These are phyloP conservation scores for Blera fallax DNA, from an alignment of 2,888 invertebrate species.

Conservation along the genomic window DNA sequence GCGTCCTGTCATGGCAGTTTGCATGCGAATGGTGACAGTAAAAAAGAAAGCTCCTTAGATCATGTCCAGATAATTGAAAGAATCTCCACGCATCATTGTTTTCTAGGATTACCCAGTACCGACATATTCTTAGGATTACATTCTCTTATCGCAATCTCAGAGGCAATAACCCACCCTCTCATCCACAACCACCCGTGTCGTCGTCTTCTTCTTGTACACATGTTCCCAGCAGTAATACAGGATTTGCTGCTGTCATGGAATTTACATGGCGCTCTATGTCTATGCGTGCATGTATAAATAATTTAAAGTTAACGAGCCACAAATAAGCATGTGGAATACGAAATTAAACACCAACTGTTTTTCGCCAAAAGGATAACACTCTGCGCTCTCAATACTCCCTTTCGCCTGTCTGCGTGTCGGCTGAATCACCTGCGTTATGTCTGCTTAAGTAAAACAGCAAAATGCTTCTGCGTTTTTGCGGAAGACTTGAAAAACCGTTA, in stretches of 20 bases:
- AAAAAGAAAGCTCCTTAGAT: slow-evolving; percentile 24
- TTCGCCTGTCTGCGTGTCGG: neutral
- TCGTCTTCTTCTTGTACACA: neutral
- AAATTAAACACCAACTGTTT: slow-evolving; percentile 43
- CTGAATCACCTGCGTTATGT: slow-evolving; percentile 10
- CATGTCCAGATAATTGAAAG: slow-evolving; percentile 57
- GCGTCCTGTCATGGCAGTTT: neutral
- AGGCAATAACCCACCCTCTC: slow-evolving; percentile 9
- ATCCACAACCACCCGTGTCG: neutral
- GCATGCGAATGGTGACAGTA: slow-evolving; percentile 10
- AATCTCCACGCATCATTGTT: slow-evolving; percentile 44
- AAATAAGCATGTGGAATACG: slow-evolving; percentile 54
- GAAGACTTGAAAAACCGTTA: neutral
- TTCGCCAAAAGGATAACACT: slow-evolving; percentile 13
- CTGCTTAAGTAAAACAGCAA: neutral
- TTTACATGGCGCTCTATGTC: slow-evolving; percentile 16
- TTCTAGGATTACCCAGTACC: slow-evolving; percentile 14
- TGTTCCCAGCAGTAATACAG: slow-evolving; percentile 17
- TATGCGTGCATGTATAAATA: slow-evolving; percentile 55
- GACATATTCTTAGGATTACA: slow-evolving; percentile 16
- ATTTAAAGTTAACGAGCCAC: slow-evolving; percentile 50
- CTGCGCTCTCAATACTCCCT: neutral
- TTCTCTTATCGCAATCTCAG: slow-evolving; percentile 7
- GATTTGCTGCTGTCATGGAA: slow-evolving; percentile 31
- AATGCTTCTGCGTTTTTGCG: neutral